phyloP scores from a whole-genome alignment of 2,888 invertebrate species.

The Fragum sueziense region DNA sequence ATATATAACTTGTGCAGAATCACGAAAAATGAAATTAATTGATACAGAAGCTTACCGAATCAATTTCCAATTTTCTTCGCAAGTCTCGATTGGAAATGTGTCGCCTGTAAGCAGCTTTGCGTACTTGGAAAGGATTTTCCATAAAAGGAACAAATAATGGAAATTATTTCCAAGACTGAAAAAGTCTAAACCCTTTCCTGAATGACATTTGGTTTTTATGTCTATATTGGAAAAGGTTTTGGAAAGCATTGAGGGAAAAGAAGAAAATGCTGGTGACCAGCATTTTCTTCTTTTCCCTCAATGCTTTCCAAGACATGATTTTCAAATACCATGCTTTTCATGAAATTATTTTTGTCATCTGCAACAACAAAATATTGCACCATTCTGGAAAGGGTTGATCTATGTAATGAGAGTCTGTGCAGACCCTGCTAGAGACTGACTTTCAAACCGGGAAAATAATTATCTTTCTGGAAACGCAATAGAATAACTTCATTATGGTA shows the following conservation, averaged over 20 bases:
- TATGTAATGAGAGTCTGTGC: slow-evolving; percentile 13
- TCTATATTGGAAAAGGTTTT: too few species aligned
- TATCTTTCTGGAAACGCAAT: neutral
- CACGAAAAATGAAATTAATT: slow-evolving; percentile 64
- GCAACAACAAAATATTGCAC: neutral
- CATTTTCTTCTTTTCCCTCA: neutral
- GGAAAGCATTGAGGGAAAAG: too few species aligned
- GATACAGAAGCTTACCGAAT: slow-evolving; percentile 61
- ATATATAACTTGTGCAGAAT: slow-evolving; percentile 56
- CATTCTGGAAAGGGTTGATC: slow-evolving; percentile 3
- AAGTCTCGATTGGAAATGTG: slow-evolving; percentile 60
- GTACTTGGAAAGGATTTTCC: slow-evolving; percentile 56
- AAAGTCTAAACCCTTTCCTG: neutral
- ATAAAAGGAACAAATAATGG: slow-evolving; percentile 54
- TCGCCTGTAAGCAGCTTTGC: slow-evolving; percentile 58
- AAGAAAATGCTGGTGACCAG: neutral
- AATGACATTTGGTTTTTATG: too few species aligned
- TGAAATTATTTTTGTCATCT: slow-evolving; percentile 13
- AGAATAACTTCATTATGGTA: neutral
- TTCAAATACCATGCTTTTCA: slow-evolving; percentile 20
- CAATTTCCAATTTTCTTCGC: slow-evolving; percentile 63
- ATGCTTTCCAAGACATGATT: slow-evolving; percentile 2
- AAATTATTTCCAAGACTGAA: slow-evolving; percentile 35
- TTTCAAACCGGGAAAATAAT: neutral
- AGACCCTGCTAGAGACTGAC: neutral